Base-by-base conservation (phyloP, 2,113 vertebrate species). In the Vanacampus margaritifer region DNA sequence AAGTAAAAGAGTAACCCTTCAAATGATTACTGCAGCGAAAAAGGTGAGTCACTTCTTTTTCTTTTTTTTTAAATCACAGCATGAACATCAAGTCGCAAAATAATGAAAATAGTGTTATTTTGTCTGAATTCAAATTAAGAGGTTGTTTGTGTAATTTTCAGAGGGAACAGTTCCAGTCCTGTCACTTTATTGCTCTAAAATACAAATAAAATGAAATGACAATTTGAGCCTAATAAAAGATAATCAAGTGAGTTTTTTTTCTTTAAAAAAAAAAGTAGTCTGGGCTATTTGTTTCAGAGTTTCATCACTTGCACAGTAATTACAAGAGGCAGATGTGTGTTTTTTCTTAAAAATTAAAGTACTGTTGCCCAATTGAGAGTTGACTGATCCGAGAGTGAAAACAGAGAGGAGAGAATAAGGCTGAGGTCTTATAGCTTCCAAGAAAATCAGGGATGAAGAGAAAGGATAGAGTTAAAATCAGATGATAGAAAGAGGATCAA, bases 281-380 rank as follows among this genome's bases (percentile, higher is more conserved):
- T 35, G 57, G 60, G 64, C 64, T 50, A 64, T 66, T 82, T 41
- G 72, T 66, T 41, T 41, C 62, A 24, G n/a, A n/a, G 39, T 68
- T 81, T 86, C 84, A 76, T 81, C 78, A 81, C 57, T 80, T 79
- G 79, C 84, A 75, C 68, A 86, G 75, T 84, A 78, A 87, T 88
- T 88, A 84, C 88, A 84, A 91, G 85, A 83, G 80, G 75, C 79
- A 87, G 80, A 87, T 87, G 86, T 78, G 79, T 89, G 74, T 88
- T 78, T 90, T 87, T 90, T 86, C 85, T 87, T 79, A 76, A 69
- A 73, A 74, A 88, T 82, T 78, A 77, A 81, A 65, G 75, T 84
- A 90, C 89, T 80, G 80, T 88, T 89, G 79, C 61, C 0, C 71
- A 54, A 68, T 74, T 82, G 84, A 84, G 83, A 74, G 81, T 71